Conservation (phyloP, 2,888 invertebrate species). For the Carcina quercana region DNA sequence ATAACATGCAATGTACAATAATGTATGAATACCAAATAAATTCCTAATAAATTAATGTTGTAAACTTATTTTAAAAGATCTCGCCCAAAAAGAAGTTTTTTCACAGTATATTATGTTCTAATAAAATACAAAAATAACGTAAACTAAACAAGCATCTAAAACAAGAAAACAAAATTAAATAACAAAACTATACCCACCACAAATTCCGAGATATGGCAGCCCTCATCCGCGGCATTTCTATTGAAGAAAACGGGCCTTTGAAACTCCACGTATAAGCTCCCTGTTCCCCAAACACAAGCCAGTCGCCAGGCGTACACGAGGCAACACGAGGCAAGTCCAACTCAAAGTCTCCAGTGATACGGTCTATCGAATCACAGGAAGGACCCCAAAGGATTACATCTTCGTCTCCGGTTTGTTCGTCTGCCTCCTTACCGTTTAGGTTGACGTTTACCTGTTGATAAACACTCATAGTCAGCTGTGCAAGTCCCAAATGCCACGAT, state of each 20-base stretch:
- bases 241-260: constrained; percentile 24
- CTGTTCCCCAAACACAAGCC: constrained; percentile 27
- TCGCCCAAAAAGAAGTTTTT: too few relatives aligned
- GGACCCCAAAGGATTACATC: constrained; percentile 32
- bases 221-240: constrained; percentile 24
- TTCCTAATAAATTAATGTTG: too few relatives aligned
- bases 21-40: too few relatives aligned
- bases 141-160: too few relatives aligned
- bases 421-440: constrained; percentile 1
- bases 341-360: constrained; percentile 21
- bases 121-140: too few relatives aligned
- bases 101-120: too few relatives aligned
- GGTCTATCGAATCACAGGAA: constrained; percentile 29
- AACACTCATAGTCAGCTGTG: neutral
- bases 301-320: constrained; percentile 24
- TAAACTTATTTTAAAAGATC: too few relatives aligned
- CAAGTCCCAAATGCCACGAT: too few relatives aligned
- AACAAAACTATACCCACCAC: constrained; percentile 29
- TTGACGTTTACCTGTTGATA: neutral
- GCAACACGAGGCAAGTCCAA: constrained; percentile 26
- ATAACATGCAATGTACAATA: too few relatives aligned
- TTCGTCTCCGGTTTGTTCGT: too few relatives aligned
- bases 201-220: constrained; percentile 27
- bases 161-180: too few relatives aligned
- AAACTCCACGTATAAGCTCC: constrained; percentile 29